Conservation (phyloP, 2,888 invertebrate genomes). For the Pachliopta kotzebuea region DNA sequence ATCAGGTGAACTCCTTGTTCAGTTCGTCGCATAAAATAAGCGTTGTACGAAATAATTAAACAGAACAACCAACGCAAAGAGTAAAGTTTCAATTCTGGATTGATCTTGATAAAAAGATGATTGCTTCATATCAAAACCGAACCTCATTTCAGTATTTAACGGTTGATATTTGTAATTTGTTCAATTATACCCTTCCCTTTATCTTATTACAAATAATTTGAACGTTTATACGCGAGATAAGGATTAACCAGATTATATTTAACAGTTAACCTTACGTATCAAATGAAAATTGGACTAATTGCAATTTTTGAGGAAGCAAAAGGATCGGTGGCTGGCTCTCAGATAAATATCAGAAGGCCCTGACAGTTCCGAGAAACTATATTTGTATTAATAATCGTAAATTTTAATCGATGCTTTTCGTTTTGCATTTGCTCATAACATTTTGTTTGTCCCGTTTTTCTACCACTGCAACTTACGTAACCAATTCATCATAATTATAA, state of each 20-base stretch:
- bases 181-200: background rate
- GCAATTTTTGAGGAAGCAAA: slow-evolving; percentile 19
- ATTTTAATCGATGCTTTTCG: slow-evolving; percentile 10
- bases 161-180: background rate
- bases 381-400: slow-evolving; percentile 17
- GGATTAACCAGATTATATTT: slow-evolving; percentile 18
- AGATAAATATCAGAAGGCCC: slow-evolving; percentile 19
- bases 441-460: background rate
- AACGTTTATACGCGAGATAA: slow-evolving; percentile 14
- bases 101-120: slow-evolving; percentile 5
- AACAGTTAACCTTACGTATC: slow-evolving; percentile 17
- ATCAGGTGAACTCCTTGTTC: too few species aligned
- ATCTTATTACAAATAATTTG: slow-evolving; percentile 9
- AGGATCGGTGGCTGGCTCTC: slow-evolving; percentile 7
- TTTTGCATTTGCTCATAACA: slow-evolving; percentile 12
- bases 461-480: background rate
- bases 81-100: background rate
- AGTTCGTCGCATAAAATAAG: too few species aligned
- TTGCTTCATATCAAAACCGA: slow-evolving; percentile 2
- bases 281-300: slow-evolving; percentile 20
- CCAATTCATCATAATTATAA: too few species aligned
- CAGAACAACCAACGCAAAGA: background rate
- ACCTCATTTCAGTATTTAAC: background rate
- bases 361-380: slow-evolving; percentile 23
- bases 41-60: too few species aligned